phyloP scores from a whole-genome alignment of 2,888 invertebrate genomes.

The Euclidia mi region DNA sequence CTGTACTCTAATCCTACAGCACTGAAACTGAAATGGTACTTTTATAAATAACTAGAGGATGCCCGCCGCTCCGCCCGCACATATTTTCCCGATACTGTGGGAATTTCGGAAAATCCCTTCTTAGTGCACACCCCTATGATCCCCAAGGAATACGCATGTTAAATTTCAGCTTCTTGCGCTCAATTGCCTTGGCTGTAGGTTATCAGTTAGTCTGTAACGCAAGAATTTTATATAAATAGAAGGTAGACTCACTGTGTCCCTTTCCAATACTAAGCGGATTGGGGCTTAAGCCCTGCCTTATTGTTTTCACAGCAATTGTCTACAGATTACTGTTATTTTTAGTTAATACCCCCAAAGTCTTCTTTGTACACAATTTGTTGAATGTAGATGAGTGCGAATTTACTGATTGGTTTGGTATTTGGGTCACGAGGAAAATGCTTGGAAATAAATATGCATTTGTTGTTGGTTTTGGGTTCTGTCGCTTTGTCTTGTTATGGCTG shows the following conservation, averaged over 20 bases:
- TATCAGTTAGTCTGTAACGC: no score
- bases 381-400: slow-evolving; percentile 18
- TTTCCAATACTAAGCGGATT: slow-evolving; percentile 59
- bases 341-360: slow-evolving; percentile 43
- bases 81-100: no score
- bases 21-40: not conserved
- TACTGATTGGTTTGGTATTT: slow-evolving; percentile 14
- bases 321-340: slow-evolving; percentile 61
- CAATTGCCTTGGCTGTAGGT: no score
- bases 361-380: slow-evolving; percentile 24
- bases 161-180: no score
- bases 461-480: not conserved
- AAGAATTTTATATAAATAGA: no score
- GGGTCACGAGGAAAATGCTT: slow-evolving; percentile 2
- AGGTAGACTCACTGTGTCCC: slow-evolving; percentile 36
- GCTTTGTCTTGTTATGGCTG: not conserved
- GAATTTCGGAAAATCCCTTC: no score
- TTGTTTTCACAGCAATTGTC: slow-evolving; percentile 66
- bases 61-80: no score
- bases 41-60: slow-evolving; percentile 15
- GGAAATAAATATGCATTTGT: slow-evolving; percentile 1
- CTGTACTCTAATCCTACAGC: slow-evolving; percentile 6
- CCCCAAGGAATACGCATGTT: no score
- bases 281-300: slow-evolving; percentile 57
- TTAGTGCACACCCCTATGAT: no score